Base-by-base conservation (phyloP, 2,888 invertebrate genomes). In the Melipona beecheii region DNA sequence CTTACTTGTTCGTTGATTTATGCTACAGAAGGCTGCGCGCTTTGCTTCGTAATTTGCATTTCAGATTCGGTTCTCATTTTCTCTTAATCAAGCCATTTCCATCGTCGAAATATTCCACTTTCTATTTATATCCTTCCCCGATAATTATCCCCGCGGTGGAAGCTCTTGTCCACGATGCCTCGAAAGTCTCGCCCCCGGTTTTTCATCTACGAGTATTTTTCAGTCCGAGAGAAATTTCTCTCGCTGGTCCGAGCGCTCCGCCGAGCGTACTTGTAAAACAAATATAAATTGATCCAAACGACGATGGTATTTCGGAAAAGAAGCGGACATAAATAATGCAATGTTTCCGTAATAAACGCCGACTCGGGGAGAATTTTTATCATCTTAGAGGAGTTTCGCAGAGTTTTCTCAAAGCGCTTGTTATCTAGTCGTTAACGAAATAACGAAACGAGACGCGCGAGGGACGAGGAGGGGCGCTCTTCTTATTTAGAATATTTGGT, bases 341-440 rank as follows among this genome's bases (percentile, higher is more conserved):
- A 27, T 1, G 27, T 58, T 24, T 24, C n/a, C 19, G 5, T 15
- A 24, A 58, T 13, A 58, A 24, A 2, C 31, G n/a, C 13, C 56
- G 56, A n/a, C n/a, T 3, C 15, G 4, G 24, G 15, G 15, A 0
- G 15, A 24, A 15, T 2, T 21, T 58, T 24, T 58, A 13, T 24
- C 1, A 13, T 24, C 1, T 43, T 43, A 15, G 24, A 24, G 17
- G 15, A 50, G 15, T n/a, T 15, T 49, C 56, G 49, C 49, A 50
- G 49, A n/a, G 49, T 15, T n/a, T 36, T 50, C 24, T 62, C 31
- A 56, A 69, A 58, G 66, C 24, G 31, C 52, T 78, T 58, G 66
- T 73, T 78, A 78, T 78, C 43, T 60, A 11, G 21, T 74, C 60
- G 68, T 74, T 74, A 54, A 74, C 43, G 56, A 65, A 27, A 64